These are phyloP conservation scores for Nettapus auritus DNA, from an alignment of 2,113 vertebrate species.

Conservation along the genomic window DNA sequence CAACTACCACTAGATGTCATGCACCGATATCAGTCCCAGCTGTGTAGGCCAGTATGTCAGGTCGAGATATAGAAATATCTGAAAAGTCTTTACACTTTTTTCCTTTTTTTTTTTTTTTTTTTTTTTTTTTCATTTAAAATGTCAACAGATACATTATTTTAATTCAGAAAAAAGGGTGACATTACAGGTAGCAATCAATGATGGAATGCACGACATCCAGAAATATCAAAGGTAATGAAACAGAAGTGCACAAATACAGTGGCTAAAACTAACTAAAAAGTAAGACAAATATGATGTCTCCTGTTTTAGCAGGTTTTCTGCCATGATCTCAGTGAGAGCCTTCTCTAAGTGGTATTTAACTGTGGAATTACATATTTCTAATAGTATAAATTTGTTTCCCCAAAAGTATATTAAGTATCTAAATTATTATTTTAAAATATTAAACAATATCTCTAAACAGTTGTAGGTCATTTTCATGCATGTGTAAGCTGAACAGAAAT, in stretches of 20 bases:
- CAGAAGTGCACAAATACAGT: not conserved
- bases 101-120: not conserved
- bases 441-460: not conserved
- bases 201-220: not conserved
- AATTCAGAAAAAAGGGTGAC: not conserved
- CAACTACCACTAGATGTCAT: conserved; percentile 64
- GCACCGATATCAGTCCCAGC: not conserved
- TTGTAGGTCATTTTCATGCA: not conserved
- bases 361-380: not conserved
- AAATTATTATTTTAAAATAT: not conserved
- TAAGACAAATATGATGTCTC: not conserved
- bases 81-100: not conserved
- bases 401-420: not conserved
- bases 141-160: not conserved
- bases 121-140: not conserved
- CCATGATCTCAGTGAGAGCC: not conserved
- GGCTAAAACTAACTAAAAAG: conserved; percentile 26
- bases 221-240: not conserved
- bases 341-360: not conserved
- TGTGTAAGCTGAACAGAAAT: not conserved
- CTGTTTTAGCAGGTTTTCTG: not conserved
- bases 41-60: not conserved
- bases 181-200: not conserved
- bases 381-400: not conserved
- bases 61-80: not conserved